phyloP scores from a whole-genome alignment of 2,797 vertebrate genomes.

The Girardinus metallicus region DNA sequence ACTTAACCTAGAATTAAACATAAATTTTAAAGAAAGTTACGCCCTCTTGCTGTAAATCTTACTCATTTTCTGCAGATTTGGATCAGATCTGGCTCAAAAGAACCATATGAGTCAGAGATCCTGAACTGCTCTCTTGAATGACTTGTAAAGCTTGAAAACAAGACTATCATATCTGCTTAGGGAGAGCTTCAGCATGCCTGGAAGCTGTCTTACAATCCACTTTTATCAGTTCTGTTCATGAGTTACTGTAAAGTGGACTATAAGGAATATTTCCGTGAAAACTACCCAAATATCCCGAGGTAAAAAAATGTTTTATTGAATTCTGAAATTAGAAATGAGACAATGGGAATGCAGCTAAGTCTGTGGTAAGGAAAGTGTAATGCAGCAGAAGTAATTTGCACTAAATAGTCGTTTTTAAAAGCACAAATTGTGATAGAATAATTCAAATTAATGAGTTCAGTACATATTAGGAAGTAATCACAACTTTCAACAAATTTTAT shows the following conservation, averaged over 20 bases:
- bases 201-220: background rate
- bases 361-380: background rate
- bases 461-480: background rate
- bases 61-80: background rate
- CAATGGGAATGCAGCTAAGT: background rate
- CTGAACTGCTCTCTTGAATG: background rate
- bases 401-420: background rate
- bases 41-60: background rate
- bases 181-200: background rate
- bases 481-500: background rate
- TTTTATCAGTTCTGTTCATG: background rate
- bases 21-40: background rate
- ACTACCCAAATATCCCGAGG: background rate
- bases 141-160: background rate
- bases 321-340: background rate
- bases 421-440: background rate
- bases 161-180: background rate
- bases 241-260: background rate
- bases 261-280: background rate
- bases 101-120: background rate
- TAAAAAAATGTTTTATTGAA: background rate
- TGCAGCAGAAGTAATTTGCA: background rate
- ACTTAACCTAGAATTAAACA: conserved; percentile 9
- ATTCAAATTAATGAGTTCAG: background rate
- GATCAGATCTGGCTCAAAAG: background rate